Base-by-base conservation (phyloP, 92 coral and sea anemone genomes). In the Plumapathes pennacea region DNA sequence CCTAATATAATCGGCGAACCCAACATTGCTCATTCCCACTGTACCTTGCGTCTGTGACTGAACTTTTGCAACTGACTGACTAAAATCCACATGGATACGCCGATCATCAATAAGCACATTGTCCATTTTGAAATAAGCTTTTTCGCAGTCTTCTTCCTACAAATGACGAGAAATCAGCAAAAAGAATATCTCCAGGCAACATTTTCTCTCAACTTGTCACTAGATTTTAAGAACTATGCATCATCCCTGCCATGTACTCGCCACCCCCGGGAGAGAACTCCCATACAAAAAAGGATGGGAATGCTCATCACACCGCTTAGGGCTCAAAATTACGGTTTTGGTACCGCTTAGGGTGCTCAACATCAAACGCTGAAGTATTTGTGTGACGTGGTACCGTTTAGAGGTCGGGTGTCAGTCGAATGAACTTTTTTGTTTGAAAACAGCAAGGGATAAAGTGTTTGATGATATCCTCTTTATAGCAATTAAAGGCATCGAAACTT, bases 101-200 rank as follows among this genome's bases (percentile, higher is more conserved):
- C 98, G 92, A 28, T 92, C 98, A 65, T 92, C 98, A 18, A 92
- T 92, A 17, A 92, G 85, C 20, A 92, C 98, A 28, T 92, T 92
- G 53, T 88, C 98, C 98, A 92, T 92, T 73, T 92, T 92, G 37
- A 92, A 92, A 49, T 92, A 92, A 0, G 98, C 98, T 47, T 96
- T 73, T 54, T 92, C 98, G 51, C 98, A 92, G 60, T 92, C 98
- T 52, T 92, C 98, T 7, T 49, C 96, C 98, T 92, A 22, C 12
- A 51, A 0, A 43, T 37, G 1, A 23, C 33, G 45, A 34, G 13
- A 27, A 20, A 27, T 6, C n/a, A 17, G 20, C 13, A 30, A 21
- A 12, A n/a, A n/a, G n/a, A n/a, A n/a, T n/a, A n/a, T n/a, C n/a
- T n/a, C n/a, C 10, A 28, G 24, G 11, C 24, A 32, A 19, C 19